Conservation (phyloP, 2,113 vertebrate genomes). For the human region DNA sequence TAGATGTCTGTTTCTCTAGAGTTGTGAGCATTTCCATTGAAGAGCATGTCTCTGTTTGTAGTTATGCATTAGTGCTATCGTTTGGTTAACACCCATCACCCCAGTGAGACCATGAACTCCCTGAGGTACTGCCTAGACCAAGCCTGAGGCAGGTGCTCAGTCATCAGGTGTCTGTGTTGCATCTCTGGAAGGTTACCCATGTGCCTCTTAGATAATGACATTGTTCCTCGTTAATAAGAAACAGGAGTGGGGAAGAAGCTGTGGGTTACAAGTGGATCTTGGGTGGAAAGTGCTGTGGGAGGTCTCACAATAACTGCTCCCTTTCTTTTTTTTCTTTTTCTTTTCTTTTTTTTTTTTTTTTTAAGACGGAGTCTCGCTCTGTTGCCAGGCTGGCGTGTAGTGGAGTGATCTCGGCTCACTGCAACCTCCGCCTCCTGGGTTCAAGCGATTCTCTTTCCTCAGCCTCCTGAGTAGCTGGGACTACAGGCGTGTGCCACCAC, state of each 20-base stretch:
- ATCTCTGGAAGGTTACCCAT: neutral
- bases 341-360: too few relatives aligned
- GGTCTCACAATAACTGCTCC: neutral
- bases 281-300: neutral
- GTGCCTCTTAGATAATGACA: neutral
- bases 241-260: neutral
- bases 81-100: neutral
- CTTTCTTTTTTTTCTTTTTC: neutral
- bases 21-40: neutral
- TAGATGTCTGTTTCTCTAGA: neutral
- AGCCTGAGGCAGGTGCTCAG: neutral
- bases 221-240: neutral
- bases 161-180: too few relatives aligned
- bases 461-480: too few relatives aligned
- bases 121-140: neutral
- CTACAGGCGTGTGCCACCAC: too few relatives aligned
- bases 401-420: too few relatives aligned
- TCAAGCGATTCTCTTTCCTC: too few relatives aligned
- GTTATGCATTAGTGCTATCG: neutral
- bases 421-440: too few relatives aligned
- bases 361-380: too few relatives aligned
- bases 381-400: too few relatives aligned
- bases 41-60: neutral
- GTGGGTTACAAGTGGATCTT: neutral
- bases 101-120: neutral